Evolutionary conservation across 2,113 vertebrate genomes (phyloP), one percentile per base, ranked within the genome.

Genomic region (Cariama cristata): DNA sequence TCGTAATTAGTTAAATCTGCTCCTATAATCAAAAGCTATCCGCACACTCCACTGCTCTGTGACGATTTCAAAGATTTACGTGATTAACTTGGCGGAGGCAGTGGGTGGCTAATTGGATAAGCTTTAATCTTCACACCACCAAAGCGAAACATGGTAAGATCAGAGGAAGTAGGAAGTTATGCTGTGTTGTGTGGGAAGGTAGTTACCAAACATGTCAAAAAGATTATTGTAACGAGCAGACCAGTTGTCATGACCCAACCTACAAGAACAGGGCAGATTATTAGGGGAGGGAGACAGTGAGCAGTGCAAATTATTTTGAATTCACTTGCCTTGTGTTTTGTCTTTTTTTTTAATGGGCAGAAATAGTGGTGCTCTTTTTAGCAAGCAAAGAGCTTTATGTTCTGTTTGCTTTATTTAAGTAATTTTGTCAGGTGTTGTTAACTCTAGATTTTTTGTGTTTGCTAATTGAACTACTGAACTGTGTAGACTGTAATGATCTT

Each of bases 101-200:
- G 98, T 98, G 98, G 98, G 98, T 98, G 98, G 98, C 98, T 99
- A 99, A 99, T 99, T 99, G 99, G 99, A 99, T 98, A 90, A 99
- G 96, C 98, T 99, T 98, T 99, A 98, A 98, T 99, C 99, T 99
- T 99, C 98, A 99, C 99, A 98, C 99, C 96, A 96, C 94, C 96
- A 94, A 93, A 97, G 95, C 45, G 33, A 91, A 75, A 96, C 94
- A 17, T 69, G 71, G 72, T 55, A 93, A 97, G 93, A 96, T 94
- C 97, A 97, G 95, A 97, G 96, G 95, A 88, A 82, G 94, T 58
- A 98, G 98, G 98, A 99, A 99, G 98, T 98, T 90, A 20, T 95
- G 96, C 95, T 89, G 89, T 79, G 91, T 84, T 96, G 94, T 91
- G 96, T 92, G 85, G 97, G 96, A 85, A 97, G 97, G 96, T 49